These are phyloP conservation scores for Dascyllus trimaculatus DNA, from an alignment of 2,113 vertebrate genomes.

Conservation along the genomic window DNA sequence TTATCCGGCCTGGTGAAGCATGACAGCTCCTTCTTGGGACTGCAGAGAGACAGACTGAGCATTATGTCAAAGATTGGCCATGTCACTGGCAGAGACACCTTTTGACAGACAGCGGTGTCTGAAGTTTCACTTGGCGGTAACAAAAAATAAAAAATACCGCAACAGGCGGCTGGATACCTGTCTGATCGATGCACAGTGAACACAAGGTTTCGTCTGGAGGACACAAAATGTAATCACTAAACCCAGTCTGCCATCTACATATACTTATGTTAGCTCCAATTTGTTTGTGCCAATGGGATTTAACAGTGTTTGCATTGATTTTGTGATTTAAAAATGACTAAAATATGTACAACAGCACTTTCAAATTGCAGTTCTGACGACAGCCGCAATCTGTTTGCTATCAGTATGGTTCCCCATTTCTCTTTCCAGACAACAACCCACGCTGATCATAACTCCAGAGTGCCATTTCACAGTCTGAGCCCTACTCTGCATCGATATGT, in stretches of 20 bases:
- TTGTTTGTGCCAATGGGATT: not conserved
- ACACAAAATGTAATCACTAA: conserved; percentile 9
- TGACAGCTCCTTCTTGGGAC: conserved; percentile 83
- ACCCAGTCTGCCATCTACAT: conserved; percentile 11
- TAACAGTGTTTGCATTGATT: conserved; percentile 6
- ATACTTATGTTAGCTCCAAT: not conserved
- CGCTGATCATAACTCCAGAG: not conserved
- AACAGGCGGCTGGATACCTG: conserved; percentile 53
- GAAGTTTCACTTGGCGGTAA: conserved; percentile 67
- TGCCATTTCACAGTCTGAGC: conserved; percentile 9
- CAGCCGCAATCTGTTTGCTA: not conserved
- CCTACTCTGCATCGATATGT: conserved; percentile 14
- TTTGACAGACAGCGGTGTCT: conserved; percentile 78
- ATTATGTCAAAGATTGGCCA: conserved; percentile 82
- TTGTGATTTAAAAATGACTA: not conserved
- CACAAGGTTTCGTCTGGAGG: conserved; percentile 29
- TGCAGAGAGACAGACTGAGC: conserved; percentile 81
- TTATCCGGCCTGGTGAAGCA: conserved; percentile 88
- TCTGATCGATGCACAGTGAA: conserved; percentile 55
- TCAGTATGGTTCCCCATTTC: not conserved
- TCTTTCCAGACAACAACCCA: conserved; percentile 17
- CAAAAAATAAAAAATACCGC: conserved; percentile 33
- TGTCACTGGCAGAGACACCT: conserved; percentile 77
- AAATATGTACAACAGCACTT: conserved; percentile 4
- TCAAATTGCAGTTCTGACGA: not conserved